phyloP scores from a whole-genome alignment of 2,888 invertebrate genomes.

The Mesorhabditis spiculigera region DNA sequence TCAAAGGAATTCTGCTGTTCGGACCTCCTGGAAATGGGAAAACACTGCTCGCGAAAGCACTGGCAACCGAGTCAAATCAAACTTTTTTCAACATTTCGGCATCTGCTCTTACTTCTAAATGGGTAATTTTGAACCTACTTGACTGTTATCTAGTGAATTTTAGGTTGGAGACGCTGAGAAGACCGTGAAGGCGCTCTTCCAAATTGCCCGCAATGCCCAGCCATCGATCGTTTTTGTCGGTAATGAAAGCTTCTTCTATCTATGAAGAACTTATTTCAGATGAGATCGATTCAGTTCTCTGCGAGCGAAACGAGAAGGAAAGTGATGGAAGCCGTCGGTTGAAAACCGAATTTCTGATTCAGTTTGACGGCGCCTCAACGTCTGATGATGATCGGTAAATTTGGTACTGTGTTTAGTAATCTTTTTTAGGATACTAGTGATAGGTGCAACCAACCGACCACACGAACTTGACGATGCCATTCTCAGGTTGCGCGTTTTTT shows the following conservation, averaged over 20 bases:
- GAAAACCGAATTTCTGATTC: slow-evolving; percentile 95
- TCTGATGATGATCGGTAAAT: slow-evolving; percentile 29
- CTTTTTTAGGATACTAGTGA: slow-evolving; percentile 75
- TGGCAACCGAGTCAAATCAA: slow-evolving; percentile 90
- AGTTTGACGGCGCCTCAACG: slow-evolving; percentile 80
- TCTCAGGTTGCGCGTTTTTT: slow-evolving; percentile 64
- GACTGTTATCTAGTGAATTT: background rate
- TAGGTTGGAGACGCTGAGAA: slow-evolving; percentile 83
- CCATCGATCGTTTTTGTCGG: slow-evolving; percentile 66
- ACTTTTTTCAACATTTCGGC: slow-evolving; percentile 98
- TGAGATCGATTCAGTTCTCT: slow-evolving; percentile 92
- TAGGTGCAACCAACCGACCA: slow-evolving; percentile 96
- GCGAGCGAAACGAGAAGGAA: slow-evolving; percentile 86
- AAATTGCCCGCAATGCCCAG: slow-evolving; percentile 87
- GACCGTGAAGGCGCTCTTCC: slow-evolving; percentile 89
- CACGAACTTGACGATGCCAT: slow-evolving; percentile 96
- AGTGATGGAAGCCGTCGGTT: slow-evolving; percentile 82
- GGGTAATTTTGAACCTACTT: slow-evolving; percentile 44
- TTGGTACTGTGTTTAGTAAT: no score
- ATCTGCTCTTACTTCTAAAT: slow-evolving; percentile 94
- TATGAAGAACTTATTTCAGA: slow-evolving; percentile 73
- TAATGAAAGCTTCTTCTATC: slow-evolving; percentile 29
- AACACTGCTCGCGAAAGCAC: slow-evolving; percentile 90
- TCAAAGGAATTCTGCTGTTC: slow-evolving; percentile 85
- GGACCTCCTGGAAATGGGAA: slow-evolving; percentile 88